Evolutionary conservation across 2,797 vertebrate species (phyloP).

Genomic region (Mycteria americana): DNA sequence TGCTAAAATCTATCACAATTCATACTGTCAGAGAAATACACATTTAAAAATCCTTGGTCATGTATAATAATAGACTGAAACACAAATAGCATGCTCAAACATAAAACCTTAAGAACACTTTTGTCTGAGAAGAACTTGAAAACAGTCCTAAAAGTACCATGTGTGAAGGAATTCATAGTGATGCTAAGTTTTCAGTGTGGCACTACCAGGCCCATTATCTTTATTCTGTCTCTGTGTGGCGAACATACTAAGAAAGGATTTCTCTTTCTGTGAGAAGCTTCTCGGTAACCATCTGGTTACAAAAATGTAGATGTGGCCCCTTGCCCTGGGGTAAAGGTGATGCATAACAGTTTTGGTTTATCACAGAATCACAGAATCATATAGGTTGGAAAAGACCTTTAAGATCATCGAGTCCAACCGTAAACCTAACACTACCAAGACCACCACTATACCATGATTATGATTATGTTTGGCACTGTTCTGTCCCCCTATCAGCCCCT

Average conservation of each 20-base stretch:
- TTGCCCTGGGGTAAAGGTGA: neutral
- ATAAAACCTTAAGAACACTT: neutral
- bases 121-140: neutral
- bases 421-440: too few relatives aligned
- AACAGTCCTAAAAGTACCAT: neutral
- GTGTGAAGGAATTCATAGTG: neutral
- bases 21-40: slow-evolving; percentile 8
- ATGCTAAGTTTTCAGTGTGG: neutral
- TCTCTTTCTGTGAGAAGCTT: neutral
- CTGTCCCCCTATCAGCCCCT: neutral
- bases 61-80: slow-evolving; percentile 29
- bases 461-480: neutral
- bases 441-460: too few relatives aligned
- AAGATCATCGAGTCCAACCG: too few relatives aligned
- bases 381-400: too few relatives aligned
- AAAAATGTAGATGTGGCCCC: neutral
- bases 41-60: neutral
- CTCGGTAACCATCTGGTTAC: neutral
- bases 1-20: slow-evolving; percentile 29
- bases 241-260: neutral
- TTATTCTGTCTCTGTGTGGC: neutral
- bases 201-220: neutral
- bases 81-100: neutral
- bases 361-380: too few relatives aligned
- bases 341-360: neutral